Evolutionary conservation across 2,797 vertebrate species (phyloP).

Genomic region (Epinephelus coioides): DNA sequence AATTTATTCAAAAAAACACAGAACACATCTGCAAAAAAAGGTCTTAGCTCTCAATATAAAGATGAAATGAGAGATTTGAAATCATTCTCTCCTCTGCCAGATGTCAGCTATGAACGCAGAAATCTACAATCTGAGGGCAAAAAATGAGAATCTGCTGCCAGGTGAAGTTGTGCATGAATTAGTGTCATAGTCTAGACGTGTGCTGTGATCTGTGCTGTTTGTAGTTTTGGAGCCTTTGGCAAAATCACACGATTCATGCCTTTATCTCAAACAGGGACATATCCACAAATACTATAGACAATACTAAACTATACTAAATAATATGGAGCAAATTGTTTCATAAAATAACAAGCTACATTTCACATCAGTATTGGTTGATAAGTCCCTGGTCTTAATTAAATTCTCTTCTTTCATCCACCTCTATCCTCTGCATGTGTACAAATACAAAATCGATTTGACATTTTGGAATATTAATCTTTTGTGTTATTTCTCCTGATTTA

Average conservation of each 20-base stretch:
- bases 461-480: not conserved
- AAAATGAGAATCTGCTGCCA: slow-evolving; percentile 74
- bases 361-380: slow-evolving; percentile 1
- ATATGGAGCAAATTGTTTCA: not conserved
- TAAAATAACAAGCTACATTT: slow-evolving; percentile 2
- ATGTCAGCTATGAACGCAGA: slow-evolving; percentile 72
- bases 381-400: not conserved
- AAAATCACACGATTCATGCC: not conserved
- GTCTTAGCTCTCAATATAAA: not conserved
- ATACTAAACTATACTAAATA: not conserved
- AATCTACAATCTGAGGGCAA: slow-evolving; percentile 68
- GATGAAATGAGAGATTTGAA: slow-evolving; percentile 33
- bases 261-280: slow-evolving; percentile 21
- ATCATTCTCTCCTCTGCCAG: slow-evolving; percentile 71
- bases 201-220: slow-evolving; percentile 43
- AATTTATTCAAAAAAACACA: not conserved
- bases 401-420: slow-evolving; percentile 1
- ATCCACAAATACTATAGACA: slow-evolving; percentile 18
- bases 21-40: not conserved
- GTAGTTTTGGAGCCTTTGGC: not conserved
- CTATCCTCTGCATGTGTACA: not conserved
- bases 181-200: slow-evolving; percentile 37
- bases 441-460: not conserved
- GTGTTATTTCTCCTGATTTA: slow-evolving; percentile 49
- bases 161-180: slow-evolving; percentile 72